Percentiles rank a stretch among this genome's conserved stretches.
phyloP scores from a whole-genome alignment of 2,797 vertebrate species.

The Epinephelus awoara region DNA sequence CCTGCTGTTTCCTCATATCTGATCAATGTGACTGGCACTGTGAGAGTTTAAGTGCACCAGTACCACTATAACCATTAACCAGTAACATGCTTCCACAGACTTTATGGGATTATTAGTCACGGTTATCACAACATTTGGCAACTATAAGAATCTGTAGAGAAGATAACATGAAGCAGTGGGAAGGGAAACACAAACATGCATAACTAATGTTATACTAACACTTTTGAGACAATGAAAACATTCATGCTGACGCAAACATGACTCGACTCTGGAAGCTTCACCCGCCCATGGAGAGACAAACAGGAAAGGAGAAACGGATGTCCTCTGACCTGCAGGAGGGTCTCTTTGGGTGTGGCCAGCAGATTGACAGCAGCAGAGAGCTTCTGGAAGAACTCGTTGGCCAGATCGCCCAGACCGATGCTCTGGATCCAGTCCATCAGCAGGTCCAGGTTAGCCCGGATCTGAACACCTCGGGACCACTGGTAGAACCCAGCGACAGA shows the following conservation, averaged over 20 bases:
- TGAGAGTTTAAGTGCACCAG: background rate
- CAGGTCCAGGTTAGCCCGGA: conserved; percentile 88
- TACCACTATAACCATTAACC: conserved; percentile 37
- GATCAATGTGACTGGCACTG: background rate
- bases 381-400: conserved; percentile 85
- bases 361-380: conserved; percentile 88
- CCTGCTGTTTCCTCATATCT: conserved; percentile 32
- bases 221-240: conserved; percentile 41
- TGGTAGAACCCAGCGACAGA: conserved; percentile 86
- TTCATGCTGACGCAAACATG: conserved; percentile 18
- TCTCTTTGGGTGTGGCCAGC: conserved; percentile 88
- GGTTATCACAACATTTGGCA: background rate
- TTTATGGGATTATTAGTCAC: background rate
- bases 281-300: conserved; percentile 45
- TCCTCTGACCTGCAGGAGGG: conserved; percentile 85
- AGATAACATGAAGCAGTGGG: background rate
- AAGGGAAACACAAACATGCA: conserved; percentile 29
- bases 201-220: conserved; percentile 13
- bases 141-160: background rate
- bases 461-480: conserved; percentile 88
- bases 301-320: conserved; percentile 60
- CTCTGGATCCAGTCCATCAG: conserved; percentile 88
- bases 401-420: conserved; percentile 79
- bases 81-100: background rate
- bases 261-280: background rate